Conservation (phyloP, 2,888 invertebrate genomes). For the Amphimallon solstitiale region DNA sequence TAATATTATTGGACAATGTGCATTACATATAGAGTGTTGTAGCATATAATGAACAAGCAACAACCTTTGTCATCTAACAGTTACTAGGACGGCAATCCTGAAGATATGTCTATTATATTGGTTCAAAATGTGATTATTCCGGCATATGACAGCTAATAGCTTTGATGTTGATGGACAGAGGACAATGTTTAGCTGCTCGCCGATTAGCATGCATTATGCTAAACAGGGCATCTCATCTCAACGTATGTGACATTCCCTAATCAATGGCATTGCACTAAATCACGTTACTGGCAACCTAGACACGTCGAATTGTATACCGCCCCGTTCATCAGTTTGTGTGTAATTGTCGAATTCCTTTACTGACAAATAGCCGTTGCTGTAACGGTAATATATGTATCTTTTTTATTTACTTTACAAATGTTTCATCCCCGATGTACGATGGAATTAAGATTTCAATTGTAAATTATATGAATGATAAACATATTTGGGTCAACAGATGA, state of each 20-base stretch:
- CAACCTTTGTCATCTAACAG: too few relatives aligned
- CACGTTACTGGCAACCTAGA: conserved; percentile 59
- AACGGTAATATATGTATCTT: too few relatives aligned
- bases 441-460: too few relatives aligned
- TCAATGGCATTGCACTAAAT: conserved; percentile 61
- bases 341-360: conserved; percentile 50
- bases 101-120: not conserved
- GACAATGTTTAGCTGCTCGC: conserved; percentile 55
- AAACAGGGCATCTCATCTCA: conserved; percentile 58
- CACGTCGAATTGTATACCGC: conserved; percentile 55
- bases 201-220: conserved; percentile 61
- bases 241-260: conserved; percentile 59
- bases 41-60: too few relatives aligned
- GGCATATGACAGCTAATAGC: conserved; percentile 54
- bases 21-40: too few relatives aligned
- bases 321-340: conserved; percentile 55
- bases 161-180: conserved; percentile 57
- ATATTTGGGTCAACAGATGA: too few relatives aligned
- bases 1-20: too few relatives aligned
- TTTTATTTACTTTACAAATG: too few relatives aligned
- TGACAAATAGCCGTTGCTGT: conserved; percentile 18
- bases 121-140: conserved; percentile 51
- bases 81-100: too few relatives aligned
- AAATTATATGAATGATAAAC: too few relatives aligned
- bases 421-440: too few relatives aligned